Evolutionary conservation across 2,797 vertebrate species (phyloP).

Genomic region (Tapirus indicus): DNA sequence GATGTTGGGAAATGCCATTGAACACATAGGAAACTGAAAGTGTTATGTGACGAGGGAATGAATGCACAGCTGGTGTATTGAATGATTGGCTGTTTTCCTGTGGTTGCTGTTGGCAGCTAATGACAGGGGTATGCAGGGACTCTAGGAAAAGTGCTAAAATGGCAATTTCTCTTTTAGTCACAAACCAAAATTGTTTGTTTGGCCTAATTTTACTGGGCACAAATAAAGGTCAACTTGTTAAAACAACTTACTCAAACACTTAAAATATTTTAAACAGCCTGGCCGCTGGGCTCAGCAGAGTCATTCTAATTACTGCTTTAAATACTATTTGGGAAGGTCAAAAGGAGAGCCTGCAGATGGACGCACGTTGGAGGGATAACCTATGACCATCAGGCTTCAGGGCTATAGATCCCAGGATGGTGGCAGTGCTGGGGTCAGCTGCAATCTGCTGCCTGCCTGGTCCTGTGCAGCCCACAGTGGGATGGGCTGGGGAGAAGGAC

Average conservation of each 20-base stretch:
- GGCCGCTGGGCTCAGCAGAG: background rate
- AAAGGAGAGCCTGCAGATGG: slow-evolving; percentile 49
- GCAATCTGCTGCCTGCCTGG: slow-evolving; percentile 63
- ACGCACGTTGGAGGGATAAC: background rate
- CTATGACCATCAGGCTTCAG: background rate
- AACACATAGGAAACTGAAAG: background rate
- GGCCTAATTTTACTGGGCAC: slow-evolving; percentile 33
- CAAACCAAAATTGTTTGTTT: slow-evolving; percentile 50
- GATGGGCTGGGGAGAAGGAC: background rate
- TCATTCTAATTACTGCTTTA: slow-evolving; percentile 24
- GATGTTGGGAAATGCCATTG: background rate
- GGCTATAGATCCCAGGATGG: slow-evolving; percentile 27
- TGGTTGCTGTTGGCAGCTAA: background rate
- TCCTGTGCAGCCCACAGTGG: background rate
- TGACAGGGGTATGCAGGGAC: background rate
- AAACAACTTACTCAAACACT: slow-evolving; percentile 19
- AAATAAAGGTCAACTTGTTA: slow-evolving; percentile 48
- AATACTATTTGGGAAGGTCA: slow-evolving; percentile 70
- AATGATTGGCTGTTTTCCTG: slow-evolving; percentile 39
- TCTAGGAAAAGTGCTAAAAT: background rate
- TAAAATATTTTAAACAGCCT: slow-evolving; percentile 13
- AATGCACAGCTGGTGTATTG: slow-evolving; percentile 31
- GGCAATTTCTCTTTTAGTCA: slow-evolving; percentile 33
- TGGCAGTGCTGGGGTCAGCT: background rate
- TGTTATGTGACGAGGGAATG: background rate